Conservation (phyloP, 2,113 vertebrate species). For the Cyprinodon variegatus region DNA sequence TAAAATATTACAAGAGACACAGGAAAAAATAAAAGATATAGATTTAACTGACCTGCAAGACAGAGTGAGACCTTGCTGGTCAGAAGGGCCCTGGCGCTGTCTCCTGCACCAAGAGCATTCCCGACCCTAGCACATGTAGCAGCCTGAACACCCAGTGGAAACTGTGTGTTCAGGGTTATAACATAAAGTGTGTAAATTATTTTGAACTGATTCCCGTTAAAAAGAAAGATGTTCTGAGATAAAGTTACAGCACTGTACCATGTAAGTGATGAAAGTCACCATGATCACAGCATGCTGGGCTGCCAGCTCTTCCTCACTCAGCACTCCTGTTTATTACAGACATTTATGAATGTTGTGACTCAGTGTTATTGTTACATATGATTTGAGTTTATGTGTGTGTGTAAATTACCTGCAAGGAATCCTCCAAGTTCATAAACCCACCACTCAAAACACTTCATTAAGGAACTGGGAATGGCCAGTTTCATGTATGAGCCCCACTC, state of each 20-base stretch:
- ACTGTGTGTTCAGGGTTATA: constrained; percentile 67
- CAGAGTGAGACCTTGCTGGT: constrained; percentile 79
- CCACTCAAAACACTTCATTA: constrained; percentile 91
- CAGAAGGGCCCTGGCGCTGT: constrained; percentile 78
- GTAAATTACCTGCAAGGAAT: constrained; percentile 84
- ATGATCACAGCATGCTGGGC: constrained; percentile 86
- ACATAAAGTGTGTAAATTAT: neutral
- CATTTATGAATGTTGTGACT: neutral
- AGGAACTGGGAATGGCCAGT: constrained; percentile 86
- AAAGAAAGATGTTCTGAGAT: neutral
- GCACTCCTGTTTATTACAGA: constrained; percentile 78
- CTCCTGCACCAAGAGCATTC: constrained; percentile 85
- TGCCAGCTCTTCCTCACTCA: constrained; percentile 86
- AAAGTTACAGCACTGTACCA: constrained; percentile 77
- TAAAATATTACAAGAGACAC: constrained; percentile 6
- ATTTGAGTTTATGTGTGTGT: neutral
- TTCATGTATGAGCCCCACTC: constrained; percentile 86
- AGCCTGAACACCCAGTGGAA: constrained; percentile 84
- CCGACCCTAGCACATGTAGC: constrained; percentile 86
- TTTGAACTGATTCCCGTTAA: neutral
- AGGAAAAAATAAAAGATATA: neutral
- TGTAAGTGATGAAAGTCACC: constrained; percentile 82
- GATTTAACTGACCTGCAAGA: constrained; percentile 79
- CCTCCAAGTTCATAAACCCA: constrained; percentile 91
- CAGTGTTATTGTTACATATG: neutral